Evolutionary conservation across 2,113 vertebrate genomes (phyloP), one percentile per base, ranked within the genome.

Genomic region (Capricornis sumatraensis): DNA sequence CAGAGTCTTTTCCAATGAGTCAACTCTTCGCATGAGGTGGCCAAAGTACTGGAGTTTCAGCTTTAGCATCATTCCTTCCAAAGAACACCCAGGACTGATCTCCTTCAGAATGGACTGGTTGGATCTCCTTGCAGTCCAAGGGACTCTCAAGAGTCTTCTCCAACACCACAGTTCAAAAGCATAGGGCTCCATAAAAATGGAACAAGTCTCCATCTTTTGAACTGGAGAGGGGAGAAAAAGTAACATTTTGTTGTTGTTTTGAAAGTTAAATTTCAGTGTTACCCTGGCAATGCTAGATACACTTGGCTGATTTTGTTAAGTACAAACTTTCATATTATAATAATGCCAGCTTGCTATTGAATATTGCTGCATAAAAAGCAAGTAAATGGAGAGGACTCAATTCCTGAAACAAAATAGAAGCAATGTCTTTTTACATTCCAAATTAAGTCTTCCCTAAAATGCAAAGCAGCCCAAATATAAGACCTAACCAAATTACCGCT

Each of bases 231-330:
- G 86, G 60, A 96, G 87, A 33, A 47, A 78, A 15, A 91, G 25
- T 67, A 82, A 95, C n/a, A 67, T 81, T 86, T 86, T 52, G 43
- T 78, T 71, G 71, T 33, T 92, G 47, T 95, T 92, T 94, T 90
- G 55, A 96, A 96, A 92, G 79, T n/a, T 87, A 50, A 50, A 12
- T 92, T 97, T 50, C 16, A 10, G 5, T 58, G 19, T 84, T 94
- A 28, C 36, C 47, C 27, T 30, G 12, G 58, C 30, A 14, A 87
- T 64, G 57, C 53, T 78, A 86, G 55, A 60, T 6, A 19, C 19
- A 23, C 28, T 71, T 71, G 71, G 45, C 40, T 82, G 47, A 45
- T 95, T 86, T 71, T 71, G 36, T 27, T 95, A 74, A 94, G 36
- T 60, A 36, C 74, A 74, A 89, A 57, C 33, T 83, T 95, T 52